Conservation (phyloP, 2,113 vertebrate species). For the Danio rerio region DNA sequence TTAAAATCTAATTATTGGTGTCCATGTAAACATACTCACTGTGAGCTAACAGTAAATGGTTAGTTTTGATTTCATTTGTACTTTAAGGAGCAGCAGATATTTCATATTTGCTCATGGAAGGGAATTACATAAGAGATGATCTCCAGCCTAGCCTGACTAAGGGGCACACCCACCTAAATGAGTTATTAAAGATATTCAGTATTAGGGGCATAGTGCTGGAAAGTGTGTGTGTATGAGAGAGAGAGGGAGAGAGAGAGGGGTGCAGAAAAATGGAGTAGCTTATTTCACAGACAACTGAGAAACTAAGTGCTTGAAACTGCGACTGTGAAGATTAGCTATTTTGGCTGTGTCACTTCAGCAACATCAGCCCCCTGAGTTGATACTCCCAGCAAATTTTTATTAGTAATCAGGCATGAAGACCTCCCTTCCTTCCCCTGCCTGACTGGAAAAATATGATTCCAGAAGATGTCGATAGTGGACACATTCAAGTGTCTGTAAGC, state of each 20-base stretch:
- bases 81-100: no score
- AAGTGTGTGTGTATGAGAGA: not conserved
- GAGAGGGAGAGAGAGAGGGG: not conserved
- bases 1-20: no score
- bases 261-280: conserved; percentile 32
- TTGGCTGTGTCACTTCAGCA: conserved; percentile 42
- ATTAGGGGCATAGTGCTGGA: not conserved
- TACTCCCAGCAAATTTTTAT: conserved; percentile 17
- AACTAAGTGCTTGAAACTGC: conserved; percentile 51
- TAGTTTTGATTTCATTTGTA: no score
- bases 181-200: not conserved
- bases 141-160: not conserved
- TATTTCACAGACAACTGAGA: conserved; percentile 58
- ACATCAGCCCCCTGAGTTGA: conserved; percentile 35
- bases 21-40: no score
- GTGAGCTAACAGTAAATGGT: no score
- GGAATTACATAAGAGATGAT: not conserved
- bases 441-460: conserved; percentile 14
- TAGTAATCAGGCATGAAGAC: conserved; percentile 33
- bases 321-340: conserved; percentile 50
- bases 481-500: not conserved
- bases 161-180: not conserved
- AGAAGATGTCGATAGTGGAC: not conserved
- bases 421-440: conserved; percentile 8
- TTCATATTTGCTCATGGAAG: not conserved